Evolutionary conservation across 2,797 vertebrate genomes (phyloP).

Genomic region (Nyctalus aviator): DNA sequence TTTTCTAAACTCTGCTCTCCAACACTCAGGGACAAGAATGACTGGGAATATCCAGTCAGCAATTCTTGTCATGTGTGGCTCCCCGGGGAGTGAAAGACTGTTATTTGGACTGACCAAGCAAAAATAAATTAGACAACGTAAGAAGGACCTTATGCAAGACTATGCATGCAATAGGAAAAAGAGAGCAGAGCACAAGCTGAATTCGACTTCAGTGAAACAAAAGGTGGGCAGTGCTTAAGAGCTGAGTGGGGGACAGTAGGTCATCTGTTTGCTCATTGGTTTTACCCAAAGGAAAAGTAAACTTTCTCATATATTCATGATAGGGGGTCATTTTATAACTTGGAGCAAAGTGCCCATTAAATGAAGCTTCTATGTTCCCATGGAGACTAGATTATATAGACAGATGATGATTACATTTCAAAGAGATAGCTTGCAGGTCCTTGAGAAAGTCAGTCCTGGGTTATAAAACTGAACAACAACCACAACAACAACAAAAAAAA

Average conservation of each 20-base stretch:
- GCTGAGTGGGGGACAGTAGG: background rate
- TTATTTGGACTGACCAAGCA: background rate
- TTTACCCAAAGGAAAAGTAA: background rate
- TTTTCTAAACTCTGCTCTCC: background rate
- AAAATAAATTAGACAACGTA: background rate
- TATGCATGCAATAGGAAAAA: background rate
- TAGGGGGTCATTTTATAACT: background rate
- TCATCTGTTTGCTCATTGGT: background rate
- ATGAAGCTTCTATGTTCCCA: background rate
- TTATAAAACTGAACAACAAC: background rate
- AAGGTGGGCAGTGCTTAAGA: background rate
- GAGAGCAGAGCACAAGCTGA: background rate
- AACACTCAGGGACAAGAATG: background rate
- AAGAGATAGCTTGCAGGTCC: background rate
- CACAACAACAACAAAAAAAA: background rate
- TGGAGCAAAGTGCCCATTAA: background rate
- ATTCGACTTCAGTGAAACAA: background rate
- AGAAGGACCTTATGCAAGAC: background rate
- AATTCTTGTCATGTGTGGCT: background rate
- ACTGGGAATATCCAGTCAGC: background rate
- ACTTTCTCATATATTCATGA: background rate
- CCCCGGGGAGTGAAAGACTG: background rate
- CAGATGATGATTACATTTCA: background rate
- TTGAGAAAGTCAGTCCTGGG: background rate
- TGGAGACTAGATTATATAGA: background rate